Evolutionary conservation across 1,140 invertebrate species (phyloP).

Genomic region (Drosophila varians): DNA sequence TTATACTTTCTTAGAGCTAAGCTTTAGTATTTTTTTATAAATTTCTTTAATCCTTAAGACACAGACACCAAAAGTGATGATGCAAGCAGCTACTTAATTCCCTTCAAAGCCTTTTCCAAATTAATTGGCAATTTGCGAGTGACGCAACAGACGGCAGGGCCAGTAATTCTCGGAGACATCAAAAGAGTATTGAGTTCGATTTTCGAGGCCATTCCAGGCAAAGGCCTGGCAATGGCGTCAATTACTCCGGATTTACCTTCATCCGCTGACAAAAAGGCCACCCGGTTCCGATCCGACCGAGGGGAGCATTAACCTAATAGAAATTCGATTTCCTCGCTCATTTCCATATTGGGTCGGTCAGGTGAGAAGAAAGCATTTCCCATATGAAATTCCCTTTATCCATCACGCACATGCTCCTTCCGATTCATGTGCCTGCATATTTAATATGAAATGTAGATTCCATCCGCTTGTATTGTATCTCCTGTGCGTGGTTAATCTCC

Average conservation of each 20-base stretch:
- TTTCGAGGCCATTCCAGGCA: not conserved
- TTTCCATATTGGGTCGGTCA: constrained; percentile 54
- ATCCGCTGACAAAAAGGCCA: constrained; percentile 18
- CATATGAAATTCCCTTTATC: constrained; percentile 26
- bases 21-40: not conserved
- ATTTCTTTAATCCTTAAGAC: no score
- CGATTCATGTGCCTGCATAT: constrained; percentile 34
- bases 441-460: constrained; percentile 10
- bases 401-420: constrained; percentile 6
- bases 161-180: constrained; percentile 24
- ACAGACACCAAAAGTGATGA: constrained; percentile 3
- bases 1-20: not conserved
- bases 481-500: constrained; percentile 47
- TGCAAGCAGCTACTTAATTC: not conserved
- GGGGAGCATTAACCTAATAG: constrained; percentile 18
- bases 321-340: constrained; percentile 28
- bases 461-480: constrained; percentile 23
- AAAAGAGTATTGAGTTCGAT: constrained; percentile 12
- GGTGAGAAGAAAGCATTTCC: constrained; percentile 27
- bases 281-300: no score
- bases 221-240: not conserved
- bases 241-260: not conserved
- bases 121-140: constrained; percentile 45
- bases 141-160: constrained; percentile 14
- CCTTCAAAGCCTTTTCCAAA: not conserved